Base-by-base conservation (phyloP, 2,888 invertebrate genomes). In the Parnassius apollo region DNA sequence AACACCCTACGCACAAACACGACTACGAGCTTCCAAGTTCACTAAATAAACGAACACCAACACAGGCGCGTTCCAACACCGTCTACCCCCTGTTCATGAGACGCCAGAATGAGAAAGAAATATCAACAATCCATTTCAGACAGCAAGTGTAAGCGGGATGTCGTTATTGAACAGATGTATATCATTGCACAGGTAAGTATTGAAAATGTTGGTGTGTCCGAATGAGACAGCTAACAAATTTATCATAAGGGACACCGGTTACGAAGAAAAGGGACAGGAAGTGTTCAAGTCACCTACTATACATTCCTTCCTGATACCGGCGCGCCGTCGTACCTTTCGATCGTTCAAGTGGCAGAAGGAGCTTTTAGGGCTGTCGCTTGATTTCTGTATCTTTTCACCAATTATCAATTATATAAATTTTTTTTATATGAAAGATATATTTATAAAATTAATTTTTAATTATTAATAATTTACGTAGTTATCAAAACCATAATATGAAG, bases 331-430 rank as follows among this genome's bases (percentile, higher is more conserved):
- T 91, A 91, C 91, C 91, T 91, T 91, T 91, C 91, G 91, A 91
- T 91, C 91, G 91, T 87, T 91, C 91, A 90, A 91, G 91, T 91
- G 91, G 91, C 91, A 90, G 91, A 91, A 91, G 91, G 91, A 90
- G 88, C 88, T 86, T 87, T 88, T 83, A 91, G 91, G 91, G 91
- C 75, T 89, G 86, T 81, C 88, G 85, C 80, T 70, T 80, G 75
- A 76, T 80, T 73, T 73, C 73, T 75, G 22, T 56, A 51, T 51
- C 61, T 62, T 67, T 65, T 50, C 9, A 9, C n/a, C 46, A 12
- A 35, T 57, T 42, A 35, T 42, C 57, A 57, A 57, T 45, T 35
- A 44, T 22, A 13, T 44, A 44, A 35, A 7, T 7, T 35, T 35
- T 35, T 7, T 0, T 35, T 35, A 35, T 35, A 35, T 1, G 35